A percentile compares a stretch with the other conserved stretches of the same genome.
Evolutionary conservation across 1,140 invertebrate species (phyloP).

Genomic region (Alviniconcha marisindica): DNA sequence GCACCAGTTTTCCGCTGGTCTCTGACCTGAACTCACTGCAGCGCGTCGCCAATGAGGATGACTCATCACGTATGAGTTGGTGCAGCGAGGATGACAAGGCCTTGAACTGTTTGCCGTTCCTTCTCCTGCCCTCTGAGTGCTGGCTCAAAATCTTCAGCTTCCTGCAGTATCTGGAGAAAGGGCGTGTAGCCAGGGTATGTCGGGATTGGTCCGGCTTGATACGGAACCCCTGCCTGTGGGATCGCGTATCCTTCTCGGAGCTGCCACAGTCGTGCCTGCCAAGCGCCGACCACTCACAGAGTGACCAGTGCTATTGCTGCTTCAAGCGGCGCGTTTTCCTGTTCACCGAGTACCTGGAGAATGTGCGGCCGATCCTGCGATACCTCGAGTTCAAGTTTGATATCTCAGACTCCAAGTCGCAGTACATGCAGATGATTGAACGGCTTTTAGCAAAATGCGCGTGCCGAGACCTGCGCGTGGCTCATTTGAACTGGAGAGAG

Average conservation of each 20-base stretch:
- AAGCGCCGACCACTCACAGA: conserved; percentile 52
- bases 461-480: conserved; percentile 58
- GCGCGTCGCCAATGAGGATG: conserved; percentile 14
- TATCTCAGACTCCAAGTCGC: conserved; percentile 65
- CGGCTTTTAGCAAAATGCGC: conserved; percentile 54
- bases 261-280: conserved; percentile 64
- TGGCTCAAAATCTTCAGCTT: conserved; percentile 71
- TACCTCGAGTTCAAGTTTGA: conserved; percentile 71
- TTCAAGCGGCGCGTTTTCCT: conserved; percentile 64
- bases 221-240: conserved; percentile 65
- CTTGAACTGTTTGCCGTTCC: conserved; percentile 63
- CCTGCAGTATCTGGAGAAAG: conserved; percentile 65
- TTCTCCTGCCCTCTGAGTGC: conserved; percentile 65
- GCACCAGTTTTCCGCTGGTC: conserved; percentile 40
- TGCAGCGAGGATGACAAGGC: neutral
- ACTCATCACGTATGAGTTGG: conserved; percentile 23
- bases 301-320: conserved; percentile 60
- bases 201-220: conserved; percentile 63
- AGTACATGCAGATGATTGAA: conserved; percentile 62
- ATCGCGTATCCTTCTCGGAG: conserved; percentile 59
- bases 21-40: neutral
- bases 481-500: conserved; percentile 72
- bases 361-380: conserved; percentile 60
- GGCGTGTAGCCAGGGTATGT: conserved; percentile 59
- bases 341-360: conserved; percentile 58